Conservation (phyloP, 2,888 invertebrate species). For the Deroplatys truncata region DNA sequence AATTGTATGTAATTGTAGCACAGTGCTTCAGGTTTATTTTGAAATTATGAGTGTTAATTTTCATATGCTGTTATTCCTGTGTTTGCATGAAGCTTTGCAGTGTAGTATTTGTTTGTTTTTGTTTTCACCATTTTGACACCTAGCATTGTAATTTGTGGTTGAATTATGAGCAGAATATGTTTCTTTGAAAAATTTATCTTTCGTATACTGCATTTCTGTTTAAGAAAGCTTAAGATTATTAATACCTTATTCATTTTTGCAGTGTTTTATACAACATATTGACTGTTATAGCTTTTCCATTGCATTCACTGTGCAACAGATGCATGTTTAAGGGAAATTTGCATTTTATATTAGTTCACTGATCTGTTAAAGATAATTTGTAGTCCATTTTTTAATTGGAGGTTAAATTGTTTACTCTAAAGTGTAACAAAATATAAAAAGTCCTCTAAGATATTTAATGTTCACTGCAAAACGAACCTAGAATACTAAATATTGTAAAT, state of each 20-base stretch:
- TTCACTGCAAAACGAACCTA: too few species aligned
- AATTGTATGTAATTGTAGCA: background rate
- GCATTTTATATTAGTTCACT: background rate
- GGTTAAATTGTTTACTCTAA: too few species aligned
- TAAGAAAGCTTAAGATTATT: background rate
- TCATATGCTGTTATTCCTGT: background rate
- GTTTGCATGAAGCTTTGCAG: conserved; percentile 4
- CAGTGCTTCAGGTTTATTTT: background rate
- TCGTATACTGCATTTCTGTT: background rate
- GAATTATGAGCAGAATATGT: background rate
- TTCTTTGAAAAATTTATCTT: background rate
- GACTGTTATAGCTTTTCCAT: background rate
- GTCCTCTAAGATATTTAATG: too few species aligned
- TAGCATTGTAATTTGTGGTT: background rate
- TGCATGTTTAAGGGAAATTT: background rate
- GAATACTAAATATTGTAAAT: background rate
- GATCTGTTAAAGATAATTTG: too few species aligned
- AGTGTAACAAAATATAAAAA: too few species aligned
- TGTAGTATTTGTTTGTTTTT: background rate
- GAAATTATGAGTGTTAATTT: background rate
- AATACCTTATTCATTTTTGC: background rate
- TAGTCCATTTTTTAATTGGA: too few species aligned
- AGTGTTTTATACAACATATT: background rate
- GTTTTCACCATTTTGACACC: background rate
- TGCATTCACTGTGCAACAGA: background rate